Evolutionary conservation across 2,888 invertebrate genomes (phyloP), one percentile per base, ranked within the genome.

Genomic region (Rotaria magnacalcarata): DNA sequence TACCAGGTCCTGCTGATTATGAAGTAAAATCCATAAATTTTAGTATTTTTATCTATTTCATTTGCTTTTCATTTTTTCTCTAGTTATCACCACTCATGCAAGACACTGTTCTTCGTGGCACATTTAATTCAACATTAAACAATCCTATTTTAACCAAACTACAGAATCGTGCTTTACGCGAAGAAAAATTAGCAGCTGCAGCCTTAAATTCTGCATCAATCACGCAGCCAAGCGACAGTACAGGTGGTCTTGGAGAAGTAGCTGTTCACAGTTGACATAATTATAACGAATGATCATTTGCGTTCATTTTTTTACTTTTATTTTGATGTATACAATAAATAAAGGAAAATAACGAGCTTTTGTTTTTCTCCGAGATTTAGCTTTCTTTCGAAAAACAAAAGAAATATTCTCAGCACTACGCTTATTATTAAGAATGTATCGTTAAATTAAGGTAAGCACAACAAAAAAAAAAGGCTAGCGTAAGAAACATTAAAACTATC

Each of bases 51-150:
- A 2, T 47, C 6, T n/a, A 11, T 14, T 24, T 47, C 5, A n/a
- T 24, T 80, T 47, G 2, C 47, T 11, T 14, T 14, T 11, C 14
- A 0, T 50, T 50, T 80, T 24, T 80, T 4, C 41, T 47, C 34
- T 47, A 80, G 80, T n/a, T 80, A 47, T 90, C 90, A 27, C 90
- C 91, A 24, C 88, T 90, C 88, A 88, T 90, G 24, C 90, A 90
- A 87, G 91, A 91, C 87, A 90, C 90, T 34, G 90, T 91, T n/a
- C 88, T 91, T 85, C 89, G 88, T 84, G 90, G 90, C 58, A 91
- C 90, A 47, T 91, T 91, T 88, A 91, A 91, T 88, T 90, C 90
- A 24, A 90, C 90, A 27, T 88, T 91, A 85, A 90, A 90, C 88
- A 91, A 91, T 88, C 91, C 90, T 10, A 88, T 90, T 11, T 88